Conservation (phyloP, 2,113 vertebrate species). For the Gymnobelideus leadbeateri region DNA sequence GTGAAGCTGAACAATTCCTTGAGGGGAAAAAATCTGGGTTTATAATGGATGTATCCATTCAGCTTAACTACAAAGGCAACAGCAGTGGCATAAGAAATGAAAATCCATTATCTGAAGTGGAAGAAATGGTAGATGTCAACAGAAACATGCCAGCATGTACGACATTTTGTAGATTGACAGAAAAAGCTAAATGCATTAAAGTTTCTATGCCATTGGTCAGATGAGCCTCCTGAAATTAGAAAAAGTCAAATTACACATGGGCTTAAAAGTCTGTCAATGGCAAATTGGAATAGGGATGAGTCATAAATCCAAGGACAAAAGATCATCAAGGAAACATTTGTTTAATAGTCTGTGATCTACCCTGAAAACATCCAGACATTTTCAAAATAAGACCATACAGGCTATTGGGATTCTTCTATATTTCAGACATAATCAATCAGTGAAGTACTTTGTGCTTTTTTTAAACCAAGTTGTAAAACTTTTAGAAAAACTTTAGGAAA, state of each 20-base stretch:
- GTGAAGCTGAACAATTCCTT: slow-evolving; percentile 28
- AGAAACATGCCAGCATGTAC: neutral
- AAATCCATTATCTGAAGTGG: slow-evolving; percentile 43
- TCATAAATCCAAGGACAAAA: slow-evolving; percentile 3
- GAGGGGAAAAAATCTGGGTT: neutral
- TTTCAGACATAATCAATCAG: neutral
- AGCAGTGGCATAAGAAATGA: slow-evolving; percentile 27
- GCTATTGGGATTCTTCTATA: neutral
- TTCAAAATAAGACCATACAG: slow-evolving; percentile 27
- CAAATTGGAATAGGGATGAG: neutral
- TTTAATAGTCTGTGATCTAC: neutral
- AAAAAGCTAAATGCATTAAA: slow-evolving; percentile 20
- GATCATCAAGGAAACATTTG: slow-evolving; percentile 33
- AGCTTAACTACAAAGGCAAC: slow-evolving; percentile 11
- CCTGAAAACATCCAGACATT: neutral
- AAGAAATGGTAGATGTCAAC: neutral
- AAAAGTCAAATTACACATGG: slow-evolving; percentile 21
- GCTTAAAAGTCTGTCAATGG: neutral
- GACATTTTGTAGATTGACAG: slow-evolving; percentile 5
- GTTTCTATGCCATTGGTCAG: neutral
- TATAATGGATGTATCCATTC: slow-evolving; percentile 37
- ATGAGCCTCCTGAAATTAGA: slow-evolving; percentile 22
- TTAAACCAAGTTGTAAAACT: neutral
- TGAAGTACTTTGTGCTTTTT: neutral
- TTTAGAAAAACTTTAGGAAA: neutral